Evolutionary conservation across 2,888 invertebrate genomes (phyloP).

Genomic region (Ophion obscuratus): DNA sequence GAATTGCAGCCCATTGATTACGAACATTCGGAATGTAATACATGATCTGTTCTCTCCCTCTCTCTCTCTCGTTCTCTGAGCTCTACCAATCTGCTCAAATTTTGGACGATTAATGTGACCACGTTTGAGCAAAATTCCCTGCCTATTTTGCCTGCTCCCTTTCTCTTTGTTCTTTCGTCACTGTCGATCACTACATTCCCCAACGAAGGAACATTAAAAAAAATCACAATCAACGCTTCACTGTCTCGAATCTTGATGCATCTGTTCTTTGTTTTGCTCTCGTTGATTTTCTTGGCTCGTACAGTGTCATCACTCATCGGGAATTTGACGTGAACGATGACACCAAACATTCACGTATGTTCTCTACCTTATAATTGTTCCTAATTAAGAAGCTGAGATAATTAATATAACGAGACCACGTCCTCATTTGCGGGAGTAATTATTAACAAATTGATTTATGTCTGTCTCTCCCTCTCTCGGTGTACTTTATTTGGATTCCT

Average conservation of each 20-base stretch:
- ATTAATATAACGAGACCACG: constrained; percentile 49
- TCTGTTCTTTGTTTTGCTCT: constrained; percentile 8
- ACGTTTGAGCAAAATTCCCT: not conserved
- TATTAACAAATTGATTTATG: constrained; percentile 34
- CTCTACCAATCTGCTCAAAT: too few species aligned
- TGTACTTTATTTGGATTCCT: too few species aligned
- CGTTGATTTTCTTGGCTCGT: constrained; percentile 59
- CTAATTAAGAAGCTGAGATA: constrained; percentile 66
- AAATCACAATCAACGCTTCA: not conserved
- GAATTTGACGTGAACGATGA: too few species aligned
- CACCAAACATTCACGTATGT: too few species aligned
- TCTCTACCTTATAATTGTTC: not conserved
- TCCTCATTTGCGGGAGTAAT: constrained; percentile 11
- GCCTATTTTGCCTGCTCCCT: too few species aligned
- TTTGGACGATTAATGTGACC: not conserved
- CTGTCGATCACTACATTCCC: not conserved
- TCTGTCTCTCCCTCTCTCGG: not conserved
- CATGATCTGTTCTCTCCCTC: too few species aligned
- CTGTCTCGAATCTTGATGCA: not conserved
- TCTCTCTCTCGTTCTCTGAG: too few species aligned
- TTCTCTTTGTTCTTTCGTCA: not conserved
- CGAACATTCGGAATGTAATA: too few species aligned
- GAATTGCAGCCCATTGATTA: too few species aligned
- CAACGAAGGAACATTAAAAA: not conserved
- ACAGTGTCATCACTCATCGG: too few species aligned